Evolutionary conservation across 2,888 invertebrate species (phyloP), one percentile per base, ranked within the genome.

Genomic region (Coelopa pilipes): DNA sequence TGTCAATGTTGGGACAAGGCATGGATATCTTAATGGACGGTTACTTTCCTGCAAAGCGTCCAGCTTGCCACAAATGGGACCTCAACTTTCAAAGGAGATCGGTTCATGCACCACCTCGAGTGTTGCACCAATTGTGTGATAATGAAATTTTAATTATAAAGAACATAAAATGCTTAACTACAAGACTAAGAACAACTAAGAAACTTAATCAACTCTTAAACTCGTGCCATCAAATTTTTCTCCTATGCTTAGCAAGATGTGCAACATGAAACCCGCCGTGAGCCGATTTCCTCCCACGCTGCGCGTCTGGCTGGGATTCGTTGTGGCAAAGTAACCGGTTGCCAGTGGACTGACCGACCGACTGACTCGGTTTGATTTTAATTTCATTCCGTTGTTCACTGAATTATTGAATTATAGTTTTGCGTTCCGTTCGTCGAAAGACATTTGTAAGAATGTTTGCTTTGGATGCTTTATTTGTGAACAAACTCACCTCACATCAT

Each of bases 201-300:
- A 66, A 60, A 55, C 13, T 57, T 53, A 59, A 67, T 59, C 11
- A 67, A 60, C 73, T 60, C n/a, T 50, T 49, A 73, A 73, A 62
- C 49, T 55, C 67, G 73, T 73, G 73, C 73, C 73, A 73, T 73
- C 68, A 53, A 68, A 73, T 73, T 67, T 60, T 67, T 19, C 71
- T 63, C 49, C 63, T 65, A 50, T 21, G 53, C 53, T 59, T 55
- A 63, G 21, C 11, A 65, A 65, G 11, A 70, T 46, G 53, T 50
- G 70, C 65, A 15, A n/a, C 53, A 53, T n/a, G 49, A 10, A 13
- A 10, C 10, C 49, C 13, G 53, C 53, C 13, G 10, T 53, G 13
- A n/a, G 13, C 53, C n/a, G 34, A 34, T 34, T 34, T 34, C 34
- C 34, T 34, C 7, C 34, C 34, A n/a, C n/a, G n/a, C n/a, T n/a